Evolutionary conservation across 2,113 vertebrate genomes (phyloP), one percentile per base, ranked within the genome.

Genomic region (Ceyx cyanopectus): DNA sequence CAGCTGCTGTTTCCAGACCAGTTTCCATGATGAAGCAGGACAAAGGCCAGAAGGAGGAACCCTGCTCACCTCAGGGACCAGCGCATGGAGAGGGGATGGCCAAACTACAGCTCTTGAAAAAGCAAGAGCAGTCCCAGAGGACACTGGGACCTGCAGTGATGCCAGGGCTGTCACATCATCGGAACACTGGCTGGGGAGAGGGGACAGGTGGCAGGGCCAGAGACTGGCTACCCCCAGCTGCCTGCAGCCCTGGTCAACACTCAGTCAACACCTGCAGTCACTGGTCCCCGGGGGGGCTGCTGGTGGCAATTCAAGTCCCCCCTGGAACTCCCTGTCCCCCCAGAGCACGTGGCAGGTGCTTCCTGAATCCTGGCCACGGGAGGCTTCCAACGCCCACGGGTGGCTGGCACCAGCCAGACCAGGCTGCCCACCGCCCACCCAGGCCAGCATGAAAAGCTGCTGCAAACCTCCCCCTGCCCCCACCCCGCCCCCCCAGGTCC

Each of bases 371-470:
- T 56, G 70, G 67, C 37, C 58, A 19, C 0, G 5, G 9, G 6
- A 50, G 21, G 29, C 8, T 57, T 37, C 51, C 61, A 48, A 4
- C 1, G 23, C 0, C 0, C 2, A 8, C 11, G 7, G 21, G 1
- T 58, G 63, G 15, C 56, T 74, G 50, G 30, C 53, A 40, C 12
- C 72, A 67, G 30, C 6, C 34, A 72, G 30, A 53, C 26, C 57
- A 51, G 40, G 3, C 10, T 61, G 69, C 27, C 40, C 57, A 22
- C 1, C 22, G 69, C 37, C 60, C 65, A 17, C 2, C 16, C 11
- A 20, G 37, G 43, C 45, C 54, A 81, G 80, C 63, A 68, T 0
- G 4, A 7, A 43, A 40, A 45, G 13, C 24, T 12, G 40, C 45
- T 56, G 43, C 61, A 48, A 24, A 19, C 30, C 5, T 26, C 27